Base-by-base conservation (phyloP, 2,113 vertebrate genomes). In the Rhinogobius similis region DNA sequence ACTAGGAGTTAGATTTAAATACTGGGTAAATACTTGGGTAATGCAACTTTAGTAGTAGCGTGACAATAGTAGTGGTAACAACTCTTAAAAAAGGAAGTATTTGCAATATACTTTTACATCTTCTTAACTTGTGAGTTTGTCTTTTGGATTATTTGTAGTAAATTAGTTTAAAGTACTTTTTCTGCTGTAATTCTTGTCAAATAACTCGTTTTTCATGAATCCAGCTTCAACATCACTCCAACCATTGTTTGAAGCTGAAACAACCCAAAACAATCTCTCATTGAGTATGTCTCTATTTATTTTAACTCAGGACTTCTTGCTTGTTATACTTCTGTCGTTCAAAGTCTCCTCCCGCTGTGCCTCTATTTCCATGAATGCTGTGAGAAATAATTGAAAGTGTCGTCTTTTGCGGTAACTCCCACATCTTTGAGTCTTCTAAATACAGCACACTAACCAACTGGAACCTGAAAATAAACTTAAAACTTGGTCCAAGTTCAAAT, bases 331-430 rank as follows among this genome's bases (percentile, higher is more conserved):
- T 86, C 86, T 82, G 76, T 85, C 77, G 73, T 86, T 88, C 82
- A 59, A 86, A 80, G 79, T 86, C 76, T 81, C 76, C 83, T 80
- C 90, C 90, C 44, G 70, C 85, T 84, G 90, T 75, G 90, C 79
- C 78, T 87, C 87, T 90, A 89, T 90, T 91, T 88, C 78, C 81
- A 86, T 88, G 83, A 90, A 89, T 85, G 88, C 88, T 87, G 88
- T 79, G 90, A 88, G 88, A 88, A 91, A 91, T 91, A 90, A 91
- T 91, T 90, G 87, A 90, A 90, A 91, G 87, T 68, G 69, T 75
- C 86, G 81, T 87, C 88, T 86, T 83, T 86, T 87, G 76, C 83
- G 67, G 72, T 1, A 79, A 18, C 85, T 85, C 83, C 79, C 86
- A 79, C 82, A 85, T 91, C 81, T 82, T 68, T 62, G 5, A 82